Base-by-base conservation (phyloP, 2,113 vertebrate genomes). In the Azemiops feae region DNA sequence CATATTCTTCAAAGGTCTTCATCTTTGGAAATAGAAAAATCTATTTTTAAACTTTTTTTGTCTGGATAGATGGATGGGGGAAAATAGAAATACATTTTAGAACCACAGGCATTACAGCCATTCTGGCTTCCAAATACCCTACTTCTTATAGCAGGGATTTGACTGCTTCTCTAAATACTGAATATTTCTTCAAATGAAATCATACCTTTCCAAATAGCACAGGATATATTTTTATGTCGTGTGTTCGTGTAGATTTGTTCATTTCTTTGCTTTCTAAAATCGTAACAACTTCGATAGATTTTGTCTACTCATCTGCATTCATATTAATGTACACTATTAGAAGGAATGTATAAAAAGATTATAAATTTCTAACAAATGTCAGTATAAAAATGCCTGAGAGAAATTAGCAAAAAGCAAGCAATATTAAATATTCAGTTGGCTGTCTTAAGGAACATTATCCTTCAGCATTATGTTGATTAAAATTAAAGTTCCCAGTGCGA, bases 401-500 rank as follows among this genome's bases (percentile, higher is more conserved):
- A 60, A 94, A 92, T n/a, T 91, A 91, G 55, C 8, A 91, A 93
- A 90, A 87, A 91, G 27, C 20, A 89, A 92, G 47, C 25, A 55
- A 0, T 64, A 0, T 50, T 92, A 92, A 94, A 0, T 92, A 60
- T 89, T 95, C 45, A 43, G 0, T 52, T 5, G 69, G 90, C 50
- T 27, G 89, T 1, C 27, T 93, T 52, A 95, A 25, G 10, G 43
- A 89, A 87, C 0, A 1, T 93, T 86, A 93, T 92, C 3, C 0
- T 54, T 25, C 14, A 89, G 18, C 53, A 85, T 52, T 92, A 81
- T 92, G 7, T 92, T 85, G 92, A 96, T 94, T 4, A 39, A 92
- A 90, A 6, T 92, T 94, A 91, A 43, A 47, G 1, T 45, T 94
- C 87, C 85, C n/a, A 89, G 0, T 88, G 60, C 4, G 30, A 50